These are phyloP conservation scores for Papilio dardanus DNA, from an alignment of 1,140 invertebrate genomes.

Conservation along the genomic window DNA sequence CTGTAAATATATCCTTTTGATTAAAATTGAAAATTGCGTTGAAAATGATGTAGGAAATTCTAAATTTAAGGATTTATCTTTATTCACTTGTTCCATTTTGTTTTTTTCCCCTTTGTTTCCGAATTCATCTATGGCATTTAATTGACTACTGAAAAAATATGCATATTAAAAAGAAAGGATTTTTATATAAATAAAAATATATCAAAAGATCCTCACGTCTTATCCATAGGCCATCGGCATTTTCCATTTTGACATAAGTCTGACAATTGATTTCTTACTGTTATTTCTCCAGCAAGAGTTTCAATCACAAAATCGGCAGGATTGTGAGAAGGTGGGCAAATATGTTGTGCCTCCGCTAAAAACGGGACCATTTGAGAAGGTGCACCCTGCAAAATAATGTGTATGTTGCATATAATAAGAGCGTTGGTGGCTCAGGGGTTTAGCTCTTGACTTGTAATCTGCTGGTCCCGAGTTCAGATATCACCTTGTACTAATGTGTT, in stretches of 20 bases:
- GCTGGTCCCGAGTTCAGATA: too few species aligned
- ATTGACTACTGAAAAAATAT: not conserved
- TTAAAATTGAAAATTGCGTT: conserved; percentile 81
- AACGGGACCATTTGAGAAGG: conserved; percentile 72
- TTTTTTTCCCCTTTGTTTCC: too few species aligned
- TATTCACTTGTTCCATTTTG: conserved; percentile 68
- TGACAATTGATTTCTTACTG: conserved; percentile 63
- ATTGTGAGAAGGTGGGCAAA: conserved; percentile 77
- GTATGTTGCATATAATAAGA: too few species aligned
- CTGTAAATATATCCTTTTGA: conserved; percentile 82
- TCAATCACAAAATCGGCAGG: conserved; percentile 78
- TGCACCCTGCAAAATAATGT: conserved; percentile 63
- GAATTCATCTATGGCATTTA: conserved; percentile 25
- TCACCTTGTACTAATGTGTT: too few species aligned
- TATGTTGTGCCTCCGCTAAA: conserved; percentile 62
- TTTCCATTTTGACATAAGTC: conserved; percentile 76
- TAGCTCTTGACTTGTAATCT: too few species aligned
- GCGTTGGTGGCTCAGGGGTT: too few species aligned
- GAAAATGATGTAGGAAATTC: conserved; percentile 81
- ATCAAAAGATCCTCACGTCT: conserved; percentile 51
- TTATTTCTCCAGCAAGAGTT: conserved; percentile 56
- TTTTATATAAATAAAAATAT: not conserved
- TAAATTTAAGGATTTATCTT: conserved; percentile 69
- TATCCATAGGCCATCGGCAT: conserved; percentile 58
- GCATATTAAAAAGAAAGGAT: conserved; percentile 18